Conservation (phyloP, 2,888 invertebrate genomes). For the Elysia crispata region DNA sequence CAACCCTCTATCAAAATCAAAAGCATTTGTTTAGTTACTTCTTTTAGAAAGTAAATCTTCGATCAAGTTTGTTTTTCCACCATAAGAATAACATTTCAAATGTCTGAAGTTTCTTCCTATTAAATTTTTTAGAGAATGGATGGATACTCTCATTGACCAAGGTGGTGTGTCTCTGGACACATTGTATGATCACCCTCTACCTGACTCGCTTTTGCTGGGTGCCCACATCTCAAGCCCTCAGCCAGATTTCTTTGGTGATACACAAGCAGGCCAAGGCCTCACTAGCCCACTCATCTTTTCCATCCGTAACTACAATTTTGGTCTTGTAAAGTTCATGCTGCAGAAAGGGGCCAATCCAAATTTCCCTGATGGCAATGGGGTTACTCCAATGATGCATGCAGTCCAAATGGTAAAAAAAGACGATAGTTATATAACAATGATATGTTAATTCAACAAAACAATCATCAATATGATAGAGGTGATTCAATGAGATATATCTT, state of each 20-base stretch:
- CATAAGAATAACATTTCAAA: too few species aligned
- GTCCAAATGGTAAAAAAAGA: conserved; percentile 72
- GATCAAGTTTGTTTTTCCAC: too few species aligned
- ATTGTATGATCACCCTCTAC: conserved; percentile 69
- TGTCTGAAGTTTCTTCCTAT: too few species aligned
- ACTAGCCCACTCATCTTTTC: conserved; percentile 77
- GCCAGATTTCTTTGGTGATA: conserved; percentile 61
- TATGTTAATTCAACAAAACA: too few species aligned
- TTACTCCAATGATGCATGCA: conserved; percentile 78
- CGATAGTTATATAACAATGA: too few species aligned
- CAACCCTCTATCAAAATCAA: too few species aligned
- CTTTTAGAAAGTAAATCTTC: too few species aligned
- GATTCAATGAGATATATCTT: too few species aligned
- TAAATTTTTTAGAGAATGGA: conserved; percentile 57
- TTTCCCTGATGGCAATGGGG: conserved; percentile 73
- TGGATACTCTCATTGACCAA: conserved; percentile 63
- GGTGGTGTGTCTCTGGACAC: conserved; percentile 69
- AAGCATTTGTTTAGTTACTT: too few species aligned
- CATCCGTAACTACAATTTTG: conserved; percentile 73
- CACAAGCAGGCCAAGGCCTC: conserved; percentile 55
- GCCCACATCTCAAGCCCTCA: conserved; percentile 53
- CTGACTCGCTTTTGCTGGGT: conserved; percentile 67
- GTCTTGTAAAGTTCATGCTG: conserved; percentile 73
- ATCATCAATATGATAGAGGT: neutral
- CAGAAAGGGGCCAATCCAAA: conserved; percentile 75